Evolutionary conservation across 2,797 vertebrate genomes (phyloP).

Genomic region (Micropoecilia bifurca): DNA sequence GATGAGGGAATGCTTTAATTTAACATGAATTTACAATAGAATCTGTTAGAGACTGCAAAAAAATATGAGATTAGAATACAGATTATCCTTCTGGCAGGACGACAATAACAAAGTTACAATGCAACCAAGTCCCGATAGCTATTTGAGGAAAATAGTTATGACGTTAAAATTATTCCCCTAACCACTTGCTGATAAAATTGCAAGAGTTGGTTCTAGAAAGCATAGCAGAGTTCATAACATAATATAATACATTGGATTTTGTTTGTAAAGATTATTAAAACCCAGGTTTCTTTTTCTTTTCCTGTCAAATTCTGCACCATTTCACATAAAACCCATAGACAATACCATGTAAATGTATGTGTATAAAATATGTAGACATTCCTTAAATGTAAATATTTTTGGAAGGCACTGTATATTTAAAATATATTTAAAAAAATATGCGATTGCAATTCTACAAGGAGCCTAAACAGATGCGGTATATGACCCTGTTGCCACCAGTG

Average conservation of each 20-base stretch:
- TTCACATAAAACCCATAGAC: not conserved
- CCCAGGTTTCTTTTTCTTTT: not conserved
- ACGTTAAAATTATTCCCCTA: not conserved
- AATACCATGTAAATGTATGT: not conserved
- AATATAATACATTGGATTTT: not conserved
- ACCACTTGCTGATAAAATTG: not conserved
- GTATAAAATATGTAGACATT: not conserved
- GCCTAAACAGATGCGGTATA: constrained; percentile 21
- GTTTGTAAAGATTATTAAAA: not conserved
- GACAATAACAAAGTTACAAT: not conserved
- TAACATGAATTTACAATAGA: not conserved
- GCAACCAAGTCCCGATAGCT: not conserved
- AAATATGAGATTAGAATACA: not conserved
- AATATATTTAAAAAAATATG: not conserved
- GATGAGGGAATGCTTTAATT: not conserved
- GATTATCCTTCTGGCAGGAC: not conserved
- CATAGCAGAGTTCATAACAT: not conserved
- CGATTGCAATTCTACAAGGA: constrained; percentile 20
- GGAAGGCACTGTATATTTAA: not conserved
- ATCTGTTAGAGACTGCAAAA: not conserved
- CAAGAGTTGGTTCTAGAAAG: not conserved
- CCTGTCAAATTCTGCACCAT: not conserved
- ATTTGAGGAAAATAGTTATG: not conserved
- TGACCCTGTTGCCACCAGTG: constrained; percentile 44
- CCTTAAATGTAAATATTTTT: not conserved